These are phyloP conservation scores for Montipora capitata DNA, from an alignment of 92 coral and sea anemone species.

Conservation along the genomic window DNA sequence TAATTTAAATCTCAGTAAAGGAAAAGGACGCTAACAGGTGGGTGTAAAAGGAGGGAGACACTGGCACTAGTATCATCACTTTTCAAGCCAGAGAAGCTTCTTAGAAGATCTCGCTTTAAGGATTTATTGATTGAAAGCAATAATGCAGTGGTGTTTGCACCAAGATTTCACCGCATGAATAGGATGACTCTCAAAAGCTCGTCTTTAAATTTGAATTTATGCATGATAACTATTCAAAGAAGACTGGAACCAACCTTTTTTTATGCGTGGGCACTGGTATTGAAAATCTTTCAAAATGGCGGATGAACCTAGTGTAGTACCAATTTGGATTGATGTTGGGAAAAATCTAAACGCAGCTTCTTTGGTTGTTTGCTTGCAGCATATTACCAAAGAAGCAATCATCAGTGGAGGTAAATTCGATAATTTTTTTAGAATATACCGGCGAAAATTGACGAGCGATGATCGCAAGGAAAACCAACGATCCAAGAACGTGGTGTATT, in stretches of 20 bases:
- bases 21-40: too few species aligned
- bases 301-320: slow-evolving; percentile 44
- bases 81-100: too few species aligned
- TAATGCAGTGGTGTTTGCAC: too few species aligned
- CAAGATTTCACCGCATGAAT: too few species aligned
- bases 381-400: not conserved
- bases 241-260: not conserved
- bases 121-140: too few species aligned
- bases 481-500: not conserved
- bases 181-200: too few species aligned
- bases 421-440: not conserved
- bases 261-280: slow-evolving; percentile 3
- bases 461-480: not conserved
- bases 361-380: slow-evolving; percentile 47
- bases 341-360: slow-evolving; percentile 69
- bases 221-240: too few species aligned
- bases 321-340: slow-evolving; percentile 82
- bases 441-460: not conserved
- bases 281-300: slow-evolving; percentile 60
- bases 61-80: too few species aligned
- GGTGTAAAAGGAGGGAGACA: too few species aligned
- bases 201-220: too few species aligned
- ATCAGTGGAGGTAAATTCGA: not conserved
- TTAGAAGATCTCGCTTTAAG: too few species aligned
- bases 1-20: too few species aligned